Conservation (phyloP, 2,113 vertebrate species). For the Panthera uncia region DNA sequence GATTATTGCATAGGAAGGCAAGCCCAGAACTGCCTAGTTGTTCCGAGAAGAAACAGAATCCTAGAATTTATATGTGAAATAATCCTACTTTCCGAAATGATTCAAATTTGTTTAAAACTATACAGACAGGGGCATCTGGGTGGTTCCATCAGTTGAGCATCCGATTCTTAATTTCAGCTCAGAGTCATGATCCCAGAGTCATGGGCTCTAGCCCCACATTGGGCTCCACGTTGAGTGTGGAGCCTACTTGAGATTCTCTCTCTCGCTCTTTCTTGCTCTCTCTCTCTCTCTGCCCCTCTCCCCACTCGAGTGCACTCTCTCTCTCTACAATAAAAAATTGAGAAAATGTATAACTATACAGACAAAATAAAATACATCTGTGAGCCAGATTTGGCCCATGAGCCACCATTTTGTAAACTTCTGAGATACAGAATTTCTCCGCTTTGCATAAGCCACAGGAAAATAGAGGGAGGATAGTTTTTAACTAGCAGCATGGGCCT, state of each 20-base stretch:
- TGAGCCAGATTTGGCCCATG: not conserved
- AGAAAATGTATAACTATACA: not conserved
- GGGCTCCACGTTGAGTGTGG: too few species aligned
- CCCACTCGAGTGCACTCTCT: too few species aligned
- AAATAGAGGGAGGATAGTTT: not conserved
- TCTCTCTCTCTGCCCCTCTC: too few species aligned
- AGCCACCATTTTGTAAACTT: not conserved
- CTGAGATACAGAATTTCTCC: not conserved
- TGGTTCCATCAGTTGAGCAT: too few species aligned
- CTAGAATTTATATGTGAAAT: not conserved
- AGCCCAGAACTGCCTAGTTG: not conserved
- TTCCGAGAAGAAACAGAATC: not conserved
- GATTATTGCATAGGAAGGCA: not conserved
- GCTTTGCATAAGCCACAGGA: constrained; percentile 4
- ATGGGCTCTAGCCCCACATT: too few species aligned
- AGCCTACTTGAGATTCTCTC: too few species aligned
- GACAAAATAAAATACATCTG: not conserved
- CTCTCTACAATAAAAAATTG: too few species aligned
- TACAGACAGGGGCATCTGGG: not conserved
- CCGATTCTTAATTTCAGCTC: too few species aligned
- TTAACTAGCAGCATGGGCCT: not conserved
- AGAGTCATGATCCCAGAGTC: too few species aligned
- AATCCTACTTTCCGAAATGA: not conserved
- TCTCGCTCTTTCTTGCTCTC: too few species aligned
- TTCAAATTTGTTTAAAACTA: not conserved